Base-by-base conservation (phyloP, 1,140 invertebrate genomes). In the Rhagoletis pomonella region DNA sequence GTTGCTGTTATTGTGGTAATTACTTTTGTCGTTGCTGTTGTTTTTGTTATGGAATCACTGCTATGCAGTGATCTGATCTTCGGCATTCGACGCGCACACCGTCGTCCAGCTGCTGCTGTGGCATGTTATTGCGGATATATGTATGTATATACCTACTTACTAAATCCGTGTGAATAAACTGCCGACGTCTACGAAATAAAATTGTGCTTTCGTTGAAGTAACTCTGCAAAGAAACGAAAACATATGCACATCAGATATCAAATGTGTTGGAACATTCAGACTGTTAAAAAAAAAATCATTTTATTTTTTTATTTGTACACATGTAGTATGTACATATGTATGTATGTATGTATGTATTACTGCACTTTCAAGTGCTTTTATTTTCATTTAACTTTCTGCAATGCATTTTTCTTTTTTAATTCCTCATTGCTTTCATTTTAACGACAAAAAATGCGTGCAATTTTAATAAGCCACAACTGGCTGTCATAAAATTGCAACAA, bases 81-180 rank as follows among this genome's bases (percentile, higher is more conserved):
- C 73, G 73, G 73, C 73, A 81, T 81, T 81, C 73, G 73, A 81
- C 14, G n/a, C 47, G 47, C 6, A n/a, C 44, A n/a, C 44, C 73
- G 47, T 29, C 17, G 47, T 81, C 73, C 47, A 29, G 9, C 64
- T 47, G 73, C 73, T 81, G 73, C 73, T 81, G 4, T 81, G 73
- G 73, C 55, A 81, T 81, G 50, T 29, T 29, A 29, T 64, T 65
- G 44, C 50, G 64, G 44, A 47, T 67, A 69, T 86, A 29, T 29
- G 29, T 29, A 29, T 29, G 29, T 29, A 29, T 29, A 29, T 29
- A 29, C 29, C 29, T 29, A 29, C 29, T 29, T 29, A 29, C 29
- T 29, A 29, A 29, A 62, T 64, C 86, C 47, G 65, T 86, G 86
- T 69, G 64, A 86, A 86, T 86, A 86, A 86, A 86, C 86, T 86